Evolutionary conservation across 2,888 invertebrate genomes (phyloP).

Genomic region (Mesorhabditis sp.): DNA sequence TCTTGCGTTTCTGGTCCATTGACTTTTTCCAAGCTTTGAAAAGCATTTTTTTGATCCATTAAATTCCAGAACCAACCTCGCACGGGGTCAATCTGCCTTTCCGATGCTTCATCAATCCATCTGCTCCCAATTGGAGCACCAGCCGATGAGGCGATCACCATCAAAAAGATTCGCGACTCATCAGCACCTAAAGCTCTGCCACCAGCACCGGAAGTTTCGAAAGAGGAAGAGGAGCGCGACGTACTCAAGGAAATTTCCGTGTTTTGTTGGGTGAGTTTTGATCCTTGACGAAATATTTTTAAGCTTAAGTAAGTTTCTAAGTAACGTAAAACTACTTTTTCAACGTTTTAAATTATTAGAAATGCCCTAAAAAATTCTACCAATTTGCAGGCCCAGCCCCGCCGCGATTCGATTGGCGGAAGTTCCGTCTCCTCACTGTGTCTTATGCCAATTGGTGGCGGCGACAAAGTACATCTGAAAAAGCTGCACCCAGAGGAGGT

Average conservation of each 20-base stretch:
- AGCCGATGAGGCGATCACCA: conserved; percentile 4
- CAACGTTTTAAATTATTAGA: too few species aligned
- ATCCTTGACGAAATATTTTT: too few species aligned
- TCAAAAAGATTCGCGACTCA: background rate
- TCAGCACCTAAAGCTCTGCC: background rate
- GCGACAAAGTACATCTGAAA: background rate
- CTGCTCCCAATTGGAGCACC: conserved; percentile 12
- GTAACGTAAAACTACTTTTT: too few species aligned
- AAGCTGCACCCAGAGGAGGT: background rate
- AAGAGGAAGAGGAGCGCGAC: background rate
- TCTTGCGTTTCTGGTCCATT: background rate
- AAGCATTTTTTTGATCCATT: background rate
- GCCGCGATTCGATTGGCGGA: background rate
- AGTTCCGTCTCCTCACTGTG: background rate
- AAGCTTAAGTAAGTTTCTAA: too few species aligned
- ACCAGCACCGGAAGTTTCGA: background rate
- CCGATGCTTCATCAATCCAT: conserved; percentile 12
- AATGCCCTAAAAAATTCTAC: too few species aligned
- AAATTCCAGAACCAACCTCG: background rate
- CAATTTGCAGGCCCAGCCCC: background rate
- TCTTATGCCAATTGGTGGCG: background rate
- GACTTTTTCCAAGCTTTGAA: background rate
- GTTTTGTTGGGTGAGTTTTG: conserved; percentile 2
- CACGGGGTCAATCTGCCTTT: background rate
- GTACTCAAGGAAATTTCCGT: background rate